Percentiles rank a stretch among this genome's conserved stretches.
These are phyloP conservation scores for Meloe dianella DNA, from an alignment of 2,888 invertebrate genomes.

Conservation along the genomic window DNA sequence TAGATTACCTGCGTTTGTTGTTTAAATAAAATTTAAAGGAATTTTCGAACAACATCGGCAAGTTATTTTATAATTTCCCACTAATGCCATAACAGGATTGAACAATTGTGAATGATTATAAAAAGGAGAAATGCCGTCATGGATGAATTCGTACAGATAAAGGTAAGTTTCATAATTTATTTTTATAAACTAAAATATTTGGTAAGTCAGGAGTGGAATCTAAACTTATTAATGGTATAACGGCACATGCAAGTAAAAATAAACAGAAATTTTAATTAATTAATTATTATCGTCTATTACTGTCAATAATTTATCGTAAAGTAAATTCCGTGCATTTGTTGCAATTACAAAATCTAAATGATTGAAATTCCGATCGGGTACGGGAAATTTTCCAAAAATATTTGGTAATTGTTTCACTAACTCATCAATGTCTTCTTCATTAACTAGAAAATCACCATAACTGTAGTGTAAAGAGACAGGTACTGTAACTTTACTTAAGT, in stretches of 20 bases:
- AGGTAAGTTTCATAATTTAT: no score
- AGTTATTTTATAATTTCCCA: neutral
- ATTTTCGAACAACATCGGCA: neutral
- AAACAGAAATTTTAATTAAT: neutral
- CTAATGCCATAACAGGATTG: neutral
- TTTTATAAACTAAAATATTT: no score
- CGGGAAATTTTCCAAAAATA: conserved; percentile 64
- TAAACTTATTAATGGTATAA: no score
- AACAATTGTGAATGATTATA: no score
- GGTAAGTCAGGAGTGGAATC: no score
- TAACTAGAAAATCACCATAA: conserved; percentile 63
- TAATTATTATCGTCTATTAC: conserved; percentile 60
- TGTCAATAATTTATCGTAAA: conserved; percentile 66
- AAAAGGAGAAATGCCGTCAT: no score
- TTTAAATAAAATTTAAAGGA: neutral
- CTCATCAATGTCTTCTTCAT: conserved; percentile 64
- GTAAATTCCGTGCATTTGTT: conserved; percentile 64
- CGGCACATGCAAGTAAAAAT: no score
- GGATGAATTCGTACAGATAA: no score
- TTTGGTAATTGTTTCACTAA: conserved; percentile 64
- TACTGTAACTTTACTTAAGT: conserved; percentile 59
- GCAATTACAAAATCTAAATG: conserved; percentile 77
- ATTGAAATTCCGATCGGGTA: conserved; percentile 66
- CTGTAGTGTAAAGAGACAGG: conserved; percentile 63
- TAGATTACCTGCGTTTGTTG: neutral